Conservation (phyloP, 2,888 invertebrate species). For the Pseudeuparius sepicola region DNA sequence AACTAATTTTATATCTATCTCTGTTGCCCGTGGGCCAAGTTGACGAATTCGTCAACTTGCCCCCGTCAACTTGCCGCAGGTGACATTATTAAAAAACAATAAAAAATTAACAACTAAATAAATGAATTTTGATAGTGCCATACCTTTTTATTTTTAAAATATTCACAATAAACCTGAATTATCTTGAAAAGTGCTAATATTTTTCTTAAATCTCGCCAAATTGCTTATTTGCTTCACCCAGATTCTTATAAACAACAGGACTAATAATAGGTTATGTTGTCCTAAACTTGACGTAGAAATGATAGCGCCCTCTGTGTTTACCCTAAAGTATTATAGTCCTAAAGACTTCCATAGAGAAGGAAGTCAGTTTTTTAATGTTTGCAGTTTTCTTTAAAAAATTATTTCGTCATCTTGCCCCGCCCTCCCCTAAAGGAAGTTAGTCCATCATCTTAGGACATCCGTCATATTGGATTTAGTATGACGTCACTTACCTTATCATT, state of each 20-base stretch:
- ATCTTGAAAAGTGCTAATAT: not conserved
- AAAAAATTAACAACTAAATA: not conserved
- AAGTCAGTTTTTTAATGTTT: conserved; percentile 2
- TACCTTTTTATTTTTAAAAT: conserved; percentile 1
- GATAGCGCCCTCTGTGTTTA: no score
- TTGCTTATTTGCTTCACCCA: no score
- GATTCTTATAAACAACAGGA: no score
- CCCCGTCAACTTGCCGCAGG: conserved; percentile 17
- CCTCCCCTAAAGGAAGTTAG: no score
- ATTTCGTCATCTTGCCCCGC: no score
- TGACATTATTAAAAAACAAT: conserved; percentile 4
- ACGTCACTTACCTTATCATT: no score
- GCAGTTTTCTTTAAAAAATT: no score
- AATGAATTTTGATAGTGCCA: not conserved
- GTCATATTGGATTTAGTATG: no score
- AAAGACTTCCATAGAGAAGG: not conserved
- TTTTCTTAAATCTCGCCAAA: no score
- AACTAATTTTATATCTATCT: conserved; percentile 4
- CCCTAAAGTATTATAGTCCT: conserved; percentile 2
- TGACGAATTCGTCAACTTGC: conserved; percentile 19
- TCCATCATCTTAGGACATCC: no score
- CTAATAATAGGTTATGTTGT: no score
- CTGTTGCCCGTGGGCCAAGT: conserved; percentile 14
- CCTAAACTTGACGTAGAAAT: no score
- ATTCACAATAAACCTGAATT: conserved; percentile 1